phyloP scores from a whole-genome alignment of 2,888 invertebrate genomes.

The Acrocera orbiculus region DNA sequence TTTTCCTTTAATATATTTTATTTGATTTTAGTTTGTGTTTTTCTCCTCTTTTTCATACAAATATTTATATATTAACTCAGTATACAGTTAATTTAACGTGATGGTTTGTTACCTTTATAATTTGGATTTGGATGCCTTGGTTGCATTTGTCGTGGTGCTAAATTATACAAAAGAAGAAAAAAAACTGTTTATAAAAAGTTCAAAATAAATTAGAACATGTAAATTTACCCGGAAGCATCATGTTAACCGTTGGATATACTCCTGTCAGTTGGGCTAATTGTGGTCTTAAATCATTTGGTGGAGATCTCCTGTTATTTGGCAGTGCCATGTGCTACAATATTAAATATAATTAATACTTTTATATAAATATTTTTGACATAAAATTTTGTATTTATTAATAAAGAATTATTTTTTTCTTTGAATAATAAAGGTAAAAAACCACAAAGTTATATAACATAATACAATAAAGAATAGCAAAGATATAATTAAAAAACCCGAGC shows the following conservation, averaged over 20 bases:
- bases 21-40: constrained; percentile 2
- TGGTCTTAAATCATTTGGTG: constrained; percentile 27
- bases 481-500: no score
- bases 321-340: no score
- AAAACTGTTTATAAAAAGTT: not conserved
- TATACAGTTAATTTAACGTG: no score
- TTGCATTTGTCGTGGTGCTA: constrained; percentile 28
- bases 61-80: no score
- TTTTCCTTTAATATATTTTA: constrained; percentile 3
- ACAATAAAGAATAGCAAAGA: no score
- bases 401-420: no score
- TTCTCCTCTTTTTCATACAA: not conserved
- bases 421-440: no score
- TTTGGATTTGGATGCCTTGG: constrained; percentile 31
- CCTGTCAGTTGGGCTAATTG: constrained; percentile 29
- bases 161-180: constrained; percentile 2
- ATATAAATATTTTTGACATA: no score
- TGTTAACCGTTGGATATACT: constrained; percentile 31
- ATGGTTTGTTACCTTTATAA: constrained; percentile 29
- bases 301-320: constrained; percentile 30
- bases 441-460: no score
- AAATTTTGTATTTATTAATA: no score
- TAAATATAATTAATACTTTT: not conserved
- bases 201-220: not conserved
- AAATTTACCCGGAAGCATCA: constrained; percentile 30